Percentiles rank a stretch among this genome's conserved stretches.
phyloP scores from a whole-genome alignment of 1,140 invertebrate genomes.

The Dinothrombium tinctorium region DNA sequence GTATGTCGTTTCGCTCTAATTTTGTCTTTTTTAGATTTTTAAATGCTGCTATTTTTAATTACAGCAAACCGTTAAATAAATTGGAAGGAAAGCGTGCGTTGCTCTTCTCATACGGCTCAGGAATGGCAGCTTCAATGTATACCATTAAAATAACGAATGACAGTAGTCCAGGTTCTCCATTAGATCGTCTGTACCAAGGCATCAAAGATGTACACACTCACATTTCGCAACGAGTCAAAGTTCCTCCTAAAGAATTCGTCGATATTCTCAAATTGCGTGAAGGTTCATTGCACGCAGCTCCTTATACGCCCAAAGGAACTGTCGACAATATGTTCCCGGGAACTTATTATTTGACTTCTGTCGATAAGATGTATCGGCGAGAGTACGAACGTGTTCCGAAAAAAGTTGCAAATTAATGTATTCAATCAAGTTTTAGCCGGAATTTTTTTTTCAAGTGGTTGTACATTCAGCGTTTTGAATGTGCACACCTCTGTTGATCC shows the following conservation, averaged over 20 bases:
- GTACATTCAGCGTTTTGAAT: no score
- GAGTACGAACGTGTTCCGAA: conserved; percentile 34
- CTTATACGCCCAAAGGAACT: conserved; percentile 46
- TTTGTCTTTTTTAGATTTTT: neutral
- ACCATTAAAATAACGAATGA: conserved; percentile 52
- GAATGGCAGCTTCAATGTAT: conserved; percentile 81
- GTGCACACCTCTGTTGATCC: no score
- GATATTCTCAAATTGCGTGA: conserved; percentile 50
- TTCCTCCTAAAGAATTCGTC: conserved; percentile 51
- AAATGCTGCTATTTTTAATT: conserved; percentile 1
- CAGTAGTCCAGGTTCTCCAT: conserved; percentile 19
- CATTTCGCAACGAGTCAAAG: conserved; percentile 39
- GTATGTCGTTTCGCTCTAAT: conserved; percentile 18
- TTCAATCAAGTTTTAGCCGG: no score
- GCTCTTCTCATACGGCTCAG: conserved; percentile 94
- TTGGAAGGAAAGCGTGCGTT: conserved; percentile 53
- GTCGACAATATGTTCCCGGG: conserved; percentile 50
- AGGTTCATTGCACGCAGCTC: conserved; percentile 30
- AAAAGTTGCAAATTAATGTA: no score
- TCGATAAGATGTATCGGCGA: conserved; percentile 65
- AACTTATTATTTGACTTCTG: conserved; percentile 60
- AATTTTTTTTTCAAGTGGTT: no score
- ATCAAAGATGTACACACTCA: conserved; percentile 39
- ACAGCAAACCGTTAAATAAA: conserved; percentile 30
- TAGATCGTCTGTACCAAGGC: conserved; percentile 38